Evolutionary conservation across 2,888 invertebrate species (phyloP).

Genomic region (Alcis repandata): DNA sequence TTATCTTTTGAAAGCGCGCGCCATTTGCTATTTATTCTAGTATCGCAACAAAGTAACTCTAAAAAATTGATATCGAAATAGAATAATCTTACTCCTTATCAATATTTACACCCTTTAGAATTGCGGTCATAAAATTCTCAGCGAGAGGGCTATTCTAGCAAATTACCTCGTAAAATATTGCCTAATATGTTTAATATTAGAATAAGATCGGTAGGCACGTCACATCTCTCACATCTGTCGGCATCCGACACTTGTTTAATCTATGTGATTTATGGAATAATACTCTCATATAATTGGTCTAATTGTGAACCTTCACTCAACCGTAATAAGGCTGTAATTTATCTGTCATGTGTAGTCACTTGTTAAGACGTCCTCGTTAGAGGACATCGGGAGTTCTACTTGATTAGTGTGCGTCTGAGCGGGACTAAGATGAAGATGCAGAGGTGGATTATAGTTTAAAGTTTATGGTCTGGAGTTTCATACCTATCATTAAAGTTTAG

Average conservation of each 20-base stretch:
- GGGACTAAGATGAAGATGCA: constrained; percentile 8
- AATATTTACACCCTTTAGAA: constrained; percentile 37
- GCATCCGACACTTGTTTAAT: constrained; percentile 63
- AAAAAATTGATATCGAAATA: constrained; percentile 28
- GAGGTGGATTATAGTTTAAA: constrained; percentile 33
- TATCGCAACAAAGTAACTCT: constrained; percentile 12
- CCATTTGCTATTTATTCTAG: constrained; percentile 16
- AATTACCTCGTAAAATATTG: constrained; percentile 50
- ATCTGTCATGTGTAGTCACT: constrained; percentile 28
- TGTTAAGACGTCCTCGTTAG: constrained; percentile 37
- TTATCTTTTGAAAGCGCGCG: constrained; percentile 14
- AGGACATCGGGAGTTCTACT: constrained; percentile 48
- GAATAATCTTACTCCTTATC: constrained; percentile 33
- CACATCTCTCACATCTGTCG: constrained; percentile 52
- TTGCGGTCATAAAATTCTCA: constrained; percentile 33
- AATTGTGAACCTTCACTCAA: constrained; percentile 42
- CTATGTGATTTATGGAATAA: constrained; percentile 64
- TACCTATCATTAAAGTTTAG: too few relatives aligned
- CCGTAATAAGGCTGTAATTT: constrained; percentile 38
- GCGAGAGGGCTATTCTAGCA: constrained; percentile 38
- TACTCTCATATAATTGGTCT: constrained; percentile 48
- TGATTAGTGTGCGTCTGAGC: constrained; percentile 49
- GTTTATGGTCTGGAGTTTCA: constrained; percentile 3
- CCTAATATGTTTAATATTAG: constrained; percentile 43
- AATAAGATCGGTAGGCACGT: constrained; percentile 29